phyloP scores from a whole-genome alignment of 2,888 invertebrate genomes.

The Drosophila cognata region DNA sequence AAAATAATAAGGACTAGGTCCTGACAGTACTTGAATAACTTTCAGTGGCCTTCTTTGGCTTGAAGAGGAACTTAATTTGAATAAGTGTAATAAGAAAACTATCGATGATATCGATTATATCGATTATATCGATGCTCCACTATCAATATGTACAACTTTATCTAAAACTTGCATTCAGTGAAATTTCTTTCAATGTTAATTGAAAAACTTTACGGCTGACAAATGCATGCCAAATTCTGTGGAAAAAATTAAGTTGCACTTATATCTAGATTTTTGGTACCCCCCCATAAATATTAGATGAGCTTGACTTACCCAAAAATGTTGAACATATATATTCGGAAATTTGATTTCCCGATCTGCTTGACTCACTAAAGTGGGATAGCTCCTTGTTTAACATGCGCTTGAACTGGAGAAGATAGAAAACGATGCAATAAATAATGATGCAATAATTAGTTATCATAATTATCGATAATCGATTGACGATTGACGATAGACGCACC shows the following conservation, averaged over 20 bases:
- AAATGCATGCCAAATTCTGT: too few species aligned
- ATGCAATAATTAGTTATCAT: not conserved
- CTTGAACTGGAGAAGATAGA: constrained; percentile 92
- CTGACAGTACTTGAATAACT: constrained; percentile 48
- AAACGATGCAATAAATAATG: not conserved
- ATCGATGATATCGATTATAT: not conserved
- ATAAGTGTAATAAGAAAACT: not conserved
- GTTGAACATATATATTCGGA: constrained; percentile 99
- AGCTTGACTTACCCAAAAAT: constrained; percentile 94
- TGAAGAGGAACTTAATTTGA: constrained; percentile 10
- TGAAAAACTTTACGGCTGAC: too few species aligned
- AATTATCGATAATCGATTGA: not conserved
- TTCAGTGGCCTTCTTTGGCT: constrained; percentile 34
- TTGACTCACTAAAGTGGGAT: constrained; percentile 99
- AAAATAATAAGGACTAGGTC: constrained; percentile 16
- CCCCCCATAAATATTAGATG: not conserved
- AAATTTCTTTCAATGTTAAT: not conserved
- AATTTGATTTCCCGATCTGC: constrained; percentile 99
- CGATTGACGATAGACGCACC: constrained; percentile 87
- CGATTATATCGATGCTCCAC: not conserved
- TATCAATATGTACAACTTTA: not conserved
- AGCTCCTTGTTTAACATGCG: constrained; percentile 99
- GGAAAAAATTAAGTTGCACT: not conserved
- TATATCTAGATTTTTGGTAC: not conserved
- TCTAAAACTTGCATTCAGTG: not conserved